Evolutionary conservation across 2,888 invertebrate genomes (phyloP).

Genomic region (Venustoraphidia nigricollis): DNA sequence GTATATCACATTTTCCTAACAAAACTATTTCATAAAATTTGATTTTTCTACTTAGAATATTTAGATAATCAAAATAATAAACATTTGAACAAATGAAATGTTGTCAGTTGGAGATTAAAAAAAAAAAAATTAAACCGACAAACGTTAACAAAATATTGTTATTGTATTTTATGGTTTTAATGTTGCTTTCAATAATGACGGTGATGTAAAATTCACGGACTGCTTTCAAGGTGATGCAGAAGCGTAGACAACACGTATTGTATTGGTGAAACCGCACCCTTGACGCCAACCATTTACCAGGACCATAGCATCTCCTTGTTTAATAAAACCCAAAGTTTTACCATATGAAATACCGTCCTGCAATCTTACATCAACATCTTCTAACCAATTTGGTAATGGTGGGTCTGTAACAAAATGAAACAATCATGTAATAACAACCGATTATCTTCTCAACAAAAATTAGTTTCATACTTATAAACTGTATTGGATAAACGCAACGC

Average conservation of each 20-base stretch:
- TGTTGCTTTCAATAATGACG: too few relatives aligned
- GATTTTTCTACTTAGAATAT: too few relatives aligned
- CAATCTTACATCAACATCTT: conserved; percentile 42
- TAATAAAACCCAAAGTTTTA: conserved; percentile 43
- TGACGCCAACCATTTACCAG: conserved; percentile 56
- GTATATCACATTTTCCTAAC: too few relatives aligned
- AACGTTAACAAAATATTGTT: too few relatives aligned
- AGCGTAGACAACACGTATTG: conserved; percentile 45
- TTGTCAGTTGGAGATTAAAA: too few relatives aligned
- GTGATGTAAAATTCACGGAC: too few relatives aligned
- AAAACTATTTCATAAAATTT: too few relatives aligned
- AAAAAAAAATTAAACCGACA: too few relatives aligned
- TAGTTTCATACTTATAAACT: conserved; percentile 36
- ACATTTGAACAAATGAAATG: too few relatives aligned
- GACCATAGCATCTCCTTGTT: conserved; percentile 51
- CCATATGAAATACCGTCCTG: conserved; percentile 43
- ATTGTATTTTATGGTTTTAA: too few relatives aligned
- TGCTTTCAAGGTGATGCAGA: conserved; percentile 11
- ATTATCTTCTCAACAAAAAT: background rate
- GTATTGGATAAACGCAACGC: conserved; percentile 34
- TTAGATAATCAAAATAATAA: too few relatives aligned
- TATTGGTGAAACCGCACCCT: conserved; percentile 53
- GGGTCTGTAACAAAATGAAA: conserved; percentile 19
- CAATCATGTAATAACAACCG: conserved; percentile 2
- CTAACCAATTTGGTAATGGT: conserved; percentile 35